Evolutionary conservation across 2,888 invertebrate genomes (phyloP).

Genomic region (Melinopterus prodromus): DNA sequence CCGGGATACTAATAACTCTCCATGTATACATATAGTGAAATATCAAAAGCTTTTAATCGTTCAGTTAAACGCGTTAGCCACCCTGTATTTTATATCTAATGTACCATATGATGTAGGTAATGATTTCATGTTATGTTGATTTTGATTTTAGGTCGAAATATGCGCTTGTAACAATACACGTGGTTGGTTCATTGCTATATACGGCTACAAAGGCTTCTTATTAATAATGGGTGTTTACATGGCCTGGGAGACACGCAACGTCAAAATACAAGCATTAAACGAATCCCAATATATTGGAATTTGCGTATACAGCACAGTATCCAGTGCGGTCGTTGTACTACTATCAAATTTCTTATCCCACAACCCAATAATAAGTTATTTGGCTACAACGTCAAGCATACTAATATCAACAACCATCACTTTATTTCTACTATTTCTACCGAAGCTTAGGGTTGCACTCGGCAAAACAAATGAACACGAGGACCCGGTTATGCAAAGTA

Average conservation of each 20-base stretch:
- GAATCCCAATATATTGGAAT: conserved; percentile 95
- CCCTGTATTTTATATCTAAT: neutral
- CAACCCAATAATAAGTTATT: conserved; percentile 79
- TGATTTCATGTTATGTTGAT: conserved; percentile 1
- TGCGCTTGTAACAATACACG: conserved; percentile 88
- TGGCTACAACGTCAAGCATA: conserved; percentile 84
- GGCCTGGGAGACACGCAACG: conserved; percentile 95
- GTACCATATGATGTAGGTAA: no score
- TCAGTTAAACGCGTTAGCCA: no score
- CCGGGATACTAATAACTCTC: no score
- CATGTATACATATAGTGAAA: no score
- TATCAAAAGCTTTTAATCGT: conserved; percentile 4
- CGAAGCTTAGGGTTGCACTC: conserved; percentile 80
- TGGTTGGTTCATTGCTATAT: conserved; percentile 90
- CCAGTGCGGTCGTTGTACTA: conserved; percentile 87
- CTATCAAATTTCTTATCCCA: conserved; percentile 89
- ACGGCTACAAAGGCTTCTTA: conserved; percentile 89
- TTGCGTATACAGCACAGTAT: conserved; percentile 91
- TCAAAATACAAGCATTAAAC: conserved; percentile 90
- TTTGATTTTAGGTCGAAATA: conserved; percentile 76
- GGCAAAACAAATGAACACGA: conserved; percentile 66
- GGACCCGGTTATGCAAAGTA: conserved; percentile 86
- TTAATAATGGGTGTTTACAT: conserved; percentile 91
- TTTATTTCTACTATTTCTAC: conserved; percentile 84
- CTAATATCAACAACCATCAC: conserved; percentile 87